These are phyloP conservation scores for Parus major DNA, from an alignment of 2,113 vertebrate genomes.

Conservation along the genomic window DNA sequence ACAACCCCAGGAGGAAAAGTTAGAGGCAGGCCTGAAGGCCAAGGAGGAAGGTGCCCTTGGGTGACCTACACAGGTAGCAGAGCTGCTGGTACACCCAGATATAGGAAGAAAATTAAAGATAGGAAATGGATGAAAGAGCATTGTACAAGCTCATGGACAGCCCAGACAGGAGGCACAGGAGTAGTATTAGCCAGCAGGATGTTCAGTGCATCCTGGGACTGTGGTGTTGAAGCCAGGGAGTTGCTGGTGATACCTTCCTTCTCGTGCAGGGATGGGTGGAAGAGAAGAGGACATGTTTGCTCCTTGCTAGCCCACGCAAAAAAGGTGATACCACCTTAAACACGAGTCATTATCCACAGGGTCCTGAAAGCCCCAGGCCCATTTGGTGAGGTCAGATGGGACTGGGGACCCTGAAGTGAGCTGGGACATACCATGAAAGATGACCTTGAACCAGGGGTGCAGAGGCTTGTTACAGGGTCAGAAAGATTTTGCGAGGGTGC, in stretches of 20 bases:
- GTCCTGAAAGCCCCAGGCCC: background rate
- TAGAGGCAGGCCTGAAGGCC: background rate
- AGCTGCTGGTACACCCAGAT: background rate
- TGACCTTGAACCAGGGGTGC: background rate
- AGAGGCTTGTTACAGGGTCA: fast-evolving
- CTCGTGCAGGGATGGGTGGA: background rate
- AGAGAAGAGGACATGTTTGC: background rate
- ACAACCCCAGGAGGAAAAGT: background rate
- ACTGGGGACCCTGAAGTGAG: background rate
- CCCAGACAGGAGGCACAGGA: background rate
- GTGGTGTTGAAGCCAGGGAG: background rate
- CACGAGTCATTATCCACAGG: background rate
- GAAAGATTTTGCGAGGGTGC: background rate
- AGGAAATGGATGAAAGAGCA: background rate
- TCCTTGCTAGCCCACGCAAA: background rate
- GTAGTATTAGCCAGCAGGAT: background rate
- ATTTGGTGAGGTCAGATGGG: background rate
- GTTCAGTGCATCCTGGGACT: background rate
- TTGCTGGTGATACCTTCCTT: background rate
- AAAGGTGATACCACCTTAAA: background rate
- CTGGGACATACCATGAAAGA: background rate
- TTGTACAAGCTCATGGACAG: fast-evolving
- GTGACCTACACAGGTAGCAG: background rate
- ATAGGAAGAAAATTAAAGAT: background rate
- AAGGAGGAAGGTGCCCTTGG: background rate